A percentile compares a stretch with the other conserved stretches of the same genome.
These are phyloP conservation scores for Thamnaconus septentrionalis DNA, from an alignment of 2,113 vertebrate genomes.

Conservation along the genomic window DNA sequence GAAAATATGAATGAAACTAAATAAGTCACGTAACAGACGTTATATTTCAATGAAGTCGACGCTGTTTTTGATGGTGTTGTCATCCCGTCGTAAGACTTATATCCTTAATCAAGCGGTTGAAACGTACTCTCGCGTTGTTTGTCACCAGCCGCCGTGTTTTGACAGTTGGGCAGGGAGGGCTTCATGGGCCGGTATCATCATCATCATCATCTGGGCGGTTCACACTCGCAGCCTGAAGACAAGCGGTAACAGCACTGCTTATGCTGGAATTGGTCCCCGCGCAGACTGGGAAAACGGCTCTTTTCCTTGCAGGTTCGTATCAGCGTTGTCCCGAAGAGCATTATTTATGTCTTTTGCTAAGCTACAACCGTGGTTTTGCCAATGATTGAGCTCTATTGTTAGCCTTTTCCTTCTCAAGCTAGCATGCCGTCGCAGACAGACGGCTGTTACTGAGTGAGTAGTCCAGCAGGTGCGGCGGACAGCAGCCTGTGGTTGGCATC, in stretches of 20 bases:
- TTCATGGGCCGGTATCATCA: constrained; percentile 46
- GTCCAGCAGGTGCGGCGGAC: constrained; percentile 60
- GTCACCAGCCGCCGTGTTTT: constrained; percentile 14
- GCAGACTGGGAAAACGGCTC: constrained; percentile 38
- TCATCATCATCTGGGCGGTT: constrained; percentile 66
- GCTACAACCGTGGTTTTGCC: neutral
- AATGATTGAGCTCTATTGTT: constrained; percentile 17
- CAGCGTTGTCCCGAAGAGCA: too few relatives aligned
- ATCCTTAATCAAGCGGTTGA: neutral
- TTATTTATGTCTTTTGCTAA: too few relatives aligned
- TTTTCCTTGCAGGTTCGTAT: constrained; percentile 55
- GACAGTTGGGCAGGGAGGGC: constrained; percentile 22
- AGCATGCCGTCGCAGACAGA: constrained; percentile 39
- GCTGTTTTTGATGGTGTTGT: too few relatives aligned
- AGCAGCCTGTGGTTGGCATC: neutral
- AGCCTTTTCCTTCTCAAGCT: constrained; percentile 26
- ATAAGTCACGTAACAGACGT: too few relatives aligned
- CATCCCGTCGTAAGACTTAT: too few relatives aligned
- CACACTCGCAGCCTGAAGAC: constrained; percentile 19
- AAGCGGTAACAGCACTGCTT: constrained; percentile 4
- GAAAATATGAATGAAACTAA: too few relatives aligned
- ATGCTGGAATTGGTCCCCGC: constrained; percentile 24
- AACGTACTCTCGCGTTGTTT: constrained; percentile 48
- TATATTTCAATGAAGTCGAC: too few relatives aligned
- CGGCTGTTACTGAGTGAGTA: constrained; percentile 45